Evolutionary conservation across 2,113 vertebrate genomes (phyloP).

Genomic region (Semnornis frantzii): DNA sequence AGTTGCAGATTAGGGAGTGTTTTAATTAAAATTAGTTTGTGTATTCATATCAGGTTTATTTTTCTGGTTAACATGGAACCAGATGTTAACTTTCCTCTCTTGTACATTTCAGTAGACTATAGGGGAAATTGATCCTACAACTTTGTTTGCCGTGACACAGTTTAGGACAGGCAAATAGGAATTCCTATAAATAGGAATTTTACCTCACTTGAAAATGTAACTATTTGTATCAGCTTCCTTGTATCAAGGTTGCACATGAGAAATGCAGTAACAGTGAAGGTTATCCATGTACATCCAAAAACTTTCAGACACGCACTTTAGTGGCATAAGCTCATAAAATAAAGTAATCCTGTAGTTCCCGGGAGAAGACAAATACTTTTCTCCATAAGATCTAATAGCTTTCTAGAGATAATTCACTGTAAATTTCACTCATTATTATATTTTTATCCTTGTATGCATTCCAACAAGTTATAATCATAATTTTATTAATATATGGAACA

Average conservation of each 20-base stretch:
- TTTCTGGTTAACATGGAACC: neutral
- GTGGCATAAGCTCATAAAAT: neutral
- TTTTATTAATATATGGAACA: neutral
- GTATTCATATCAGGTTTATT: neutral
- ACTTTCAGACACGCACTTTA: neutral
- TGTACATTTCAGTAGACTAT: neutral
- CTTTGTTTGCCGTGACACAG: neutral
- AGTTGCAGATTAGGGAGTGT: fast-evolving
- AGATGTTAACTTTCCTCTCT: neutral
- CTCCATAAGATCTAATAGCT: neutral
- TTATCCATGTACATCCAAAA: neutral
- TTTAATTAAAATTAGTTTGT: neutral
- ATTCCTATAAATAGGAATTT: neutral
- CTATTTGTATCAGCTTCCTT: neutral
- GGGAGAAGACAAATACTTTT: neutral
- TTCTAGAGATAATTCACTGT: neutral
- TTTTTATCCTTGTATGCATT: fast-evolving
- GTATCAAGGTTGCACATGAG: neutral
- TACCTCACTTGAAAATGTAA: neutral
- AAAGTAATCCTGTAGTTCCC: neutral
- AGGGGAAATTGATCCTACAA: neutral
- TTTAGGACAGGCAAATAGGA: neutral
- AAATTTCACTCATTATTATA: neutral
- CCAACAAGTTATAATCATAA: neutral
- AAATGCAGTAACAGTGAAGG: neutral